Percentiles rank a stretch among this genome's conserved stretches.
phyloP scores from a whole-genome alignment of 35 echinoderm and acorn worm species.

The Patiria miniata region DNA sequence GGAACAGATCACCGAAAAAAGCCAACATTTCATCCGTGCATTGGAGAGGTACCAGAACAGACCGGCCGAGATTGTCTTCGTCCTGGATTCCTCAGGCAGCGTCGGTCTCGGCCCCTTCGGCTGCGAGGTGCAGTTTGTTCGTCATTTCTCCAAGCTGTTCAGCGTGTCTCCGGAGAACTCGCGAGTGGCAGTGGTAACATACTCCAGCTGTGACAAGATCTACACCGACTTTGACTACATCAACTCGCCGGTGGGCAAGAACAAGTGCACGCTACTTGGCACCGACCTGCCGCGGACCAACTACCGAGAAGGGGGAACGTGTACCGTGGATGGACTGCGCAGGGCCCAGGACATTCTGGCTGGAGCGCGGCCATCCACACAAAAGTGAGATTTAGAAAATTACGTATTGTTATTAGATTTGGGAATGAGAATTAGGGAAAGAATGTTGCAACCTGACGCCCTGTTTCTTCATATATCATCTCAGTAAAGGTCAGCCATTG shows the following conservation, averaged over 20 bases:
- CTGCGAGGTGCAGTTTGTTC: conserved; percentile 45
- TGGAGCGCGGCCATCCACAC: not conserved
- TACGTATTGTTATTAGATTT: too few relatives aligned
- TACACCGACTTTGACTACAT: conserved; percentile 57
- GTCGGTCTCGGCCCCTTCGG: conserved; percentile 10
- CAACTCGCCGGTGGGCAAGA: conserved; percentile 33
- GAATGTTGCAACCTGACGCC: too few relatives aligned
- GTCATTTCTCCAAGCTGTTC: conserved; percentile 35
- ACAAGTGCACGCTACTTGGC: conserved; percentile 59
- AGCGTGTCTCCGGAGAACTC: conserved; percentile 41
- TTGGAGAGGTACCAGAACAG: conserved; percentile 1
- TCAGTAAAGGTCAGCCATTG: too few relatives aligned
- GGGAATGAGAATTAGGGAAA: too few relatives aligned
- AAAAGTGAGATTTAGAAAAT: not conserved
- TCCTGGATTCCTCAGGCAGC: conserved; percentile 66
- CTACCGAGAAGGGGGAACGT: conserved; percentile 56
- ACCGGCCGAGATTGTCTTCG: conserved; percentile 56
- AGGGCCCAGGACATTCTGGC: not conserved
- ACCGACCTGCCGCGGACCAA: not conserved
- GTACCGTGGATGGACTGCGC: not conserved
- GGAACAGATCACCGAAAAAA: not conserved
- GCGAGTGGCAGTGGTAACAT: conserved; percentile 54
- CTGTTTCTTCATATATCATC: too few relatives aligned
- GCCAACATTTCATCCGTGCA: not conserved
- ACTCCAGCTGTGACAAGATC: conserved; percentile 37